These are phyloP conservation scores for Melanotaenia parkinsoni DNA, from an alignment of 2,797 vertebrate species.

Conservation along the genomic window DNA sequence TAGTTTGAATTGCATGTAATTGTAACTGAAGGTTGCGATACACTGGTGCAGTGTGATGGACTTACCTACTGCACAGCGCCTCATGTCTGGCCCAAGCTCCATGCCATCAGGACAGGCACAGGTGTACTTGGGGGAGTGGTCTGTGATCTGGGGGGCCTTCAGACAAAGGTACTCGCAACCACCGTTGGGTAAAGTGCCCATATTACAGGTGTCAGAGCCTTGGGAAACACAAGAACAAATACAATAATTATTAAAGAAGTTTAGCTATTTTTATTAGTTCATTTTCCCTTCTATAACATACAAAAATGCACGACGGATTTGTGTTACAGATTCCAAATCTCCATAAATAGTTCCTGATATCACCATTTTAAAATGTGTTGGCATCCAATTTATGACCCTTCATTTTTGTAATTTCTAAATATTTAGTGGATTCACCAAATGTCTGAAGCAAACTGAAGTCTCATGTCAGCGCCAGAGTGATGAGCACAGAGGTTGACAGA, in stretches of 20 bases:
- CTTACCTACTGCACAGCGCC: conserved; percentile 91
- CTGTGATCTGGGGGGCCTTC: conserved; percentile 94
- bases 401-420: not conserved
- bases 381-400: not conserved
- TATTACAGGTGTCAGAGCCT: conserved; percentile 93
- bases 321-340: not conserved
- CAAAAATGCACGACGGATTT: not conserved
- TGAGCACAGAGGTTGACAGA: not conserved
- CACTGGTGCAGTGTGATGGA: not conserved
- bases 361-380: not conserved
- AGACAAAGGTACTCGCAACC: conserved; percentile 98
- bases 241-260: not conserved
- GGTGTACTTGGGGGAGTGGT: conserved; percentile 94
- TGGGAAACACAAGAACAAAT: conserved; percentile 56
- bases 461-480: not conserved
- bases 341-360: not conserved
- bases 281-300: not conserved
- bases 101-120: conserved; percentile 95
- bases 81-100: conserved; percentile 95
- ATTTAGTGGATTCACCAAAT: conserved; percentile 3
- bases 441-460: not conserved
- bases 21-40: conserved; percentile 18
- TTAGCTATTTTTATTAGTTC: not conserved
- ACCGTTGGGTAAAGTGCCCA: conserved; percentile 90
- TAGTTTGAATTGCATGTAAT: conserved; percentile 12